Conservation (phyloP, 2,888 invertebrate genomes). For the Bombylius discolor region DNA sequence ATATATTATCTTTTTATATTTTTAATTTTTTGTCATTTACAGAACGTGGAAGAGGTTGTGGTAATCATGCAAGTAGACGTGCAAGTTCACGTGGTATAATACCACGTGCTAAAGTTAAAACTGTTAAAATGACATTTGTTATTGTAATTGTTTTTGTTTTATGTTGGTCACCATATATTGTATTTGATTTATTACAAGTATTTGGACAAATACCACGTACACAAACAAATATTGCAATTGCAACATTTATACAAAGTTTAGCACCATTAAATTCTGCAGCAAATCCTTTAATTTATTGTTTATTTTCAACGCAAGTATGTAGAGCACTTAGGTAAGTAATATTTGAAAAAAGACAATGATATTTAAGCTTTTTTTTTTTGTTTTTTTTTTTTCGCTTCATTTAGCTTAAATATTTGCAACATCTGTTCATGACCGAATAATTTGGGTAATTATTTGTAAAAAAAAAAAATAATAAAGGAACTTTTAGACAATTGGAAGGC, state of each 20-base stretch:
- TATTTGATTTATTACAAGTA: conserved; percentile 82
- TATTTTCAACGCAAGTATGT: conserved; percentile 83
- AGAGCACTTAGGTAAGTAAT: conserved; percentile 59
- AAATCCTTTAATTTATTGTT: conserved; percentile 86
- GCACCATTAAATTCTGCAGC: conserved; percentile 88
- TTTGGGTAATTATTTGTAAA: too few species aligned
- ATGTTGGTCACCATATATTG: conserved; percentile 92
- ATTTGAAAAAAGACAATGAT: background rate
- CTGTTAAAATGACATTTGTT: conserved; percentile 94
- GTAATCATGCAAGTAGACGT: conserved; percentile 47
- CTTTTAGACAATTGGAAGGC: background rate
- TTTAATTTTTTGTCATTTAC: background rate
- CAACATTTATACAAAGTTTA: conserved; percentile 81
- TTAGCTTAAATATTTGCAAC: too few species aligned
- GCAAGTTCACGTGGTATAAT: conserved; percentile 88
- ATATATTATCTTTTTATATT: background rate
- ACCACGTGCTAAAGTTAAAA: conserved; percentile 90
- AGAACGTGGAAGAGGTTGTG: background rate
- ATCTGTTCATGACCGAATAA: too few species aligned
- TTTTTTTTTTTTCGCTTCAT: too few species aligned
- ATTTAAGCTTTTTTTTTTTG: too few species aligned
- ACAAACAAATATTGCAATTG: conserved; percentile 69
- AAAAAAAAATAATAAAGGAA: background rate
- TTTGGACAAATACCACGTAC: conserved; percentile 68
- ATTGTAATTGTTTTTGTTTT: conserved; percentile 89